Percentiles rank a stretch among this genome's conserved stretches.
Conservation (phyloP, 1,140 invertebrate genomes). For the Holotrichia oblita region DNA sequence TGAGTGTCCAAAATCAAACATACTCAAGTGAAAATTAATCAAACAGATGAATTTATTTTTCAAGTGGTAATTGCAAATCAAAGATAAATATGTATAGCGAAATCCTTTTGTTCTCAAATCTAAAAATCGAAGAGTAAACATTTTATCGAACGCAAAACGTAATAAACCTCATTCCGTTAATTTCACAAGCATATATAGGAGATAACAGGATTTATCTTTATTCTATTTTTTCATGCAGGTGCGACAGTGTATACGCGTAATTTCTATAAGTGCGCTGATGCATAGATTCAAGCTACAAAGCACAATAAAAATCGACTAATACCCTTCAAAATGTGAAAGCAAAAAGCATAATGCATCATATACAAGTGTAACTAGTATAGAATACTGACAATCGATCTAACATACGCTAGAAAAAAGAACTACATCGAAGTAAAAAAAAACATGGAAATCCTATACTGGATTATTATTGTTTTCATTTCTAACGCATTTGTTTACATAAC, state of each 20-base stretch:
- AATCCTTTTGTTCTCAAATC: no score
- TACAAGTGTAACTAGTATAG: not conserved
- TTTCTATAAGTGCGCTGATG: not conserved
- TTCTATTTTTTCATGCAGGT: not conserved
- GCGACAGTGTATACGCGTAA: not conserved
- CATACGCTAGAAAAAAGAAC: not conserved
- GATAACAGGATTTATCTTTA: not conserved
- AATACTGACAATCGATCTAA: not conserved
- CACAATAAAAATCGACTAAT: not conserved
- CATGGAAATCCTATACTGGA: not conserved
- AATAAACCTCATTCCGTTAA: not conserved
- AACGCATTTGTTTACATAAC: slow-evolving; percentile 55
- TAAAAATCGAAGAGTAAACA: no score
- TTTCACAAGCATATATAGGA: not conserved
- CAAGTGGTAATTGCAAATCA: no score
- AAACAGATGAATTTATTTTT: no score
- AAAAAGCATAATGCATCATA: not conserved
- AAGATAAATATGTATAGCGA: no score
- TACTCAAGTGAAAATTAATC: no score
- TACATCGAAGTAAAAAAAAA: no score
- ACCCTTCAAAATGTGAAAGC: slow-evolving; percentile 12
- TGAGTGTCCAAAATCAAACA: no score
- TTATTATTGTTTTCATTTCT: slow-evolving; percentile 35
- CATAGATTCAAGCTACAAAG: not conserved
- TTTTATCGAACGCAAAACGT: no score